phyloP scores from a whole-genome alignment of 2,113 vertebrate genomes.

The Xerus inauris region DNA sequence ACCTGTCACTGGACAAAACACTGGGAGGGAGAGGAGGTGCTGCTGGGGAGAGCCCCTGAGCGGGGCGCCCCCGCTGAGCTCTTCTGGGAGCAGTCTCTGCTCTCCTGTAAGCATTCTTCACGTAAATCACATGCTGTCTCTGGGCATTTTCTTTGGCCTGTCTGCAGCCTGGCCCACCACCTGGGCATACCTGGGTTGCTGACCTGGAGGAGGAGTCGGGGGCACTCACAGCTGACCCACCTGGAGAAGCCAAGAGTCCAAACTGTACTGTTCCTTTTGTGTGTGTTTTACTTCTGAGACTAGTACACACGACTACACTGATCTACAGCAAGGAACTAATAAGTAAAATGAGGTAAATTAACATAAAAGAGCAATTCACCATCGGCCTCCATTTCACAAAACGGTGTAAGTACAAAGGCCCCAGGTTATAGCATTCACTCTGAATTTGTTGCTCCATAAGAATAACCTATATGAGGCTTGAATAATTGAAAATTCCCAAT shows the following conservation, averaged over 20 bases:
- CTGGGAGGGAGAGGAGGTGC: too few relatives aligned
- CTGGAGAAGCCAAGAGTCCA: neutral
- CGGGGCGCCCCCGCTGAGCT: too few relatives aligned
- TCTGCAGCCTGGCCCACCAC: too few relatives aligned
- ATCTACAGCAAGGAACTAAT: slow-evolving; percentile 8
- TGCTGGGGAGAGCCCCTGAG: too few relatives aligned
- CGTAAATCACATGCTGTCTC: too few relatives aligned
- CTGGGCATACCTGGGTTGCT: too few relatives aligned
- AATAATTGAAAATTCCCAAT: slow-evolving; percentile 55
- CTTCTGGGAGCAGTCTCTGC: too few relatives aligned
- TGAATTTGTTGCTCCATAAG: slow-evolving; percentile 6
- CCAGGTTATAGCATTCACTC: neutral
- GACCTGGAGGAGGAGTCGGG: too few relatives aligned
- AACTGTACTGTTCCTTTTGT: fast-evolving
- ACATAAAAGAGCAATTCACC: slow-evolving; percentile 27
- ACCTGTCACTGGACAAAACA: too few relatives aligned
- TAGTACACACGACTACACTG: neutral
- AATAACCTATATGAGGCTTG: neutral
- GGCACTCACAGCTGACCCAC: too few relatives aligned
- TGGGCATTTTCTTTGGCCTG: too few relatives aligned
- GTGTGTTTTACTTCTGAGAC: neutral
- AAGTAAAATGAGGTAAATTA: slow-evolving; percentile 44
- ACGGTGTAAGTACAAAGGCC: neutral
- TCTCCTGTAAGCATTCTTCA: too few relatives aligned
- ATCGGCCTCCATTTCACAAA: neutral